These are phyloP conservation scores for Thymelicus lineola DNA, from an alignment of 2,888 invertebrate genomes.

Conservation along the genomic window DNA sequence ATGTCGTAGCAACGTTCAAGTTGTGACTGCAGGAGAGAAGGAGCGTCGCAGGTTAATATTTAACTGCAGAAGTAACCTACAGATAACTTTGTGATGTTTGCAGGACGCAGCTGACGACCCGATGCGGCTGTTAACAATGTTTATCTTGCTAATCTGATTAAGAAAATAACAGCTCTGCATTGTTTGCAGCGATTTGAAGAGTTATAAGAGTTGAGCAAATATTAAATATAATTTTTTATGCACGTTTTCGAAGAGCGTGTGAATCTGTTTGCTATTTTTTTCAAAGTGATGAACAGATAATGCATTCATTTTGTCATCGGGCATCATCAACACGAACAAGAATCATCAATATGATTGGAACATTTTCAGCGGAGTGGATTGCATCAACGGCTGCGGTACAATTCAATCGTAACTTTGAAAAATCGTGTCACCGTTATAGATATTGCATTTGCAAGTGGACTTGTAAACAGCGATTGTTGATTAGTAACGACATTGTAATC, in stretches of 20 bases:
- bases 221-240: background rate
- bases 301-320: too few relatives aligned
- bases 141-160: conserved; percentile 21
- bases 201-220: conserved; percentile 16
- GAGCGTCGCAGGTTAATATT: background rate
- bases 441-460: conserved; percentile 4
- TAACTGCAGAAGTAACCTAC: conserved; percentile 13
- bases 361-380: background rate
- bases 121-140: conserved; percentile 13
- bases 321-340: too few relatives aligned
- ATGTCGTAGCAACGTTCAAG: conserved; percentile 1
- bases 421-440: conserved; percentile 18
- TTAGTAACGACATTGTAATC: conserved; percentile 9
- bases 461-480: background rate
- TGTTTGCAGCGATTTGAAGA: conserved; percentile 16
- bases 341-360: background rate
- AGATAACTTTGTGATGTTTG: conserved; percentile 31
- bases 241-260: too few relatives aligned
- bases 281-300: too few relatives aligned
- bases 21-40: background rate
- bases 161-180: conserved; percentile 13
- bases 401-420: conserved; percentile 10
- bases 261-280: too few relatives aligned
- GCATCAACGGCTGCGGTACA: conserved; percentile 2
- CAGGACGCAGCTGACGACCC: conserved; percentile 11